Base-by-base conservation (phyloP, 2,113 vertebrate genomes). In the Rhinolophus ferrumequinum region DNA sequence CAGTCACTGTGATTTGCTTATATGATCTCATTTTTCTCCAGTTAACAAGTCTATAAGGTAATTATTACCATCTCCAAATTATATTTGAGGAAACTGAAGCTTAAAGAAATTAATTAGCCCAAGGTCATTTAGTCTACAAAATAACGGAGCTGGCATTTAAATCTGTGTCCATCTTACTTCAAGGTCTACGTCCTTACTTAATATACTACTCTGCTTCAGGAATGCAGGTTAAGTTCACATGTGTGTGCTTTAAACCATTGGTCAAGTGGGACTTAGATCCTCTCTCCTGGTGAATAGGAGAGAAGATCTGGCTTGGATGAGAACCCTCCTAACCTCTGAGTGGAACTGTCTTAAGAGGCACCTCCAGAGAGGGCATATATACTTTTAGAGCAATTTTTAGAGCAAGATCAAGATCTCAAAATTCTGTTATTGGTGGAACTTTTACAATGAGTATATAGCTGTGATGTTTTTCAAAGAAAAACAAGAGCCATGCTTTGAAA, bases 21-120 rank as follows among this genome's bases (percentile, higher is more conserved):
- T 76, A 21, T 60, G 33, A 50, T 83, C 80, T 94, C 72, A 94
- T 85, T 70, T 76, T 62, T 85, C 79, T 85, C 8, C 62, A 70
- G 33, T 62, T 70, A 85, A 50, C 50, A 94, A 72, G 70, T 62
- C n/a, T 84, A 41, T 60, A 85, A 84, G 44, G 21, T 76, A 90
- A 90, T 47, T 90, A 81, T 64, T 58, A 56, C 35, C 35, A 50
- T 89, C 79, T 75, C 47, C 21, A 66, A 58, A 47, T 76, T 95
- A 16, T 90, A 33, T 62, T 69, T 79, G 52, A 62, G 84, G 80
- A 58, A 94, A 50, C 33, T 83, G 58, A 84, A 76, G 26, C 70
- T 47, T 84, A 77, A 84, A 83, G 14, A 60, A 76, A 69, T 79
- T 79, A 69, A 52, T 77, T 77, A 90, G 10, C 28, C 52, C 19